Evolutionary conservation across 2,888 invertebrate species (phyloP).

Genomic region (Dasysyrphus tricinctus): DNA sequence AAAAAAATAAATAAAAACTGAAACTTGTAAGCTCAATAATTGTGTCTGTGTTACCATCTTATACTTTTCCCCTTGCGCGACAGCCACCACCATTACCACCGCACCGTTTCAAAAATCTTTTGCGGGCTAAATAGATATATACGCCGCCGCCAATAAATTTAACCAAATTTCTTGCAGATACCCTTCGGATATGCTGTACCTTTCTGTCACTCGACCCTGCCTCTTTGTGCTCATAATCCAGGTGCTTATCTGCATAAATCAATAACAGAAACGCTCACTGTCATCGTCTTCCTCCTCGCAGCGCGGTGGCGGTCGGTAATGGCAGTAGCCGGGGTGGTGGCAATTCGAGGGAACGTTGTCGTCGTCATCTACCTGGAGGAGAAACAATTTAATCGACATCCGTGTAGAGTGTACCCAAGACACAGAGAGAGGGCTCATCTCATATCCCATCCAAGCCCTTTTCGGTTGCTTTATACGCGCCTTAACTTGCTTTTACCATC

Average conservation of each 20-base stretch:
- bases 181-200: slow-evolving; percentile 38
- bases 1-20: background rate
- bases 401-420: slow-evolving; percentile 66
- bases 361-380: slow-evolving; percentile 53
- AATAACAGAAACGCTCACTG: slow-evolving; percentile 78
- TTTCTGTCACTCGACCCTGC: slow-evolving; percentile 61
- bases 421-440: slow-evolving; percentile 42
- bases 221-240: slow-evolving; percentile 71
- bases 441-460: slow-evolving; percentile 6
- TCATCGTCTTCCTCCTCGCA: slow-evolving; percentile 54
- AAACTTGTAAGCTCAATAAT: slow-evolving; percentile 54
- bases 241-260: slow-evolving; percentile 82
- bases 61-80: slow-evolving; percentile 4
- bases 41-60: slow-evolving; percentile 46
- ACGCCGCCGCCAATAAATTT: slow-evolving; percentile 69
- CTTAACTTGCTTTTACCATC: slow-evolving; percentile 70
- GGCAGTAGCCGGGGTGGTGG: background rate
- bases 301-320: background rate
- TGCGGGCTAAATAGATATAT: slow-evolving; percentile 60
- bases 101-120: slow-evolving; percentile 21
- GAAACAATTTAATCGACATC: slow-evolving; percentile 75
- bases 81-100: background rate
- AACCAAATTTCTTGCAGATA: slow-evolving; percentile 69
- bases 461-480: slow-evolving; percentile 58
- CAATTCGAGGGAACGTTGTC: background rate